These are phyloP conservation scores for Melanostoma scalare DNA, from an alignment of 2,888 invertebrate species.

Conservation along the genomic window DNA sequence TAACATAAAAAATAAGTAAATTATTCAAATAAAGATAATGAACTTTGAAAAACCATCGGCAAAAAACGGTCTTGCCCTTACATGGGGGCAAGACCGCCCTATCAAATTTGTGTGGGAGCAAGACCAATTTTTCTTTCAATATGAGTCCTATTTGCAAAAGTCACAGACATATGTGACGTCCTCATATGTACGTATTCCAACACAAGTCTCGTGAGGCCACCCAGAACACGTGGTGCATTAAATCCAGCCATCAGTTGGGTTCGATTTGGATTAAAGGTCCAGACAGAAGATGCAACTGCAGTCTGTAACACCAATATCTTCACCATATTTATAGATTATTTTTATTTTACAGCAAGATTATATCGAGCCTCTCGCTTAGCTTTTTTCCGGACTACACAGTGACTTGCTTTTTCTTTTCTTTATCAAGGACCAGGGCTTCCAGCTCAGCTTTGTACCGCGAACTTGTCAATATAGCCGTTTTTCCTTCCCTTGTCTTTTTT, in stretches of 20 bases:
- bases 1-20: no score
- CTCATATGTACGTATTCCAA: no score
- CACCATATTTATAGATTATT: no score
- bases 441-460: background rate
- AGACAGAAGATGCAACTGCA: background rate
- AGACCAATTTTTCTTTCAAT: background rate
- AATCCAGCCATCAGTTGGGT: no score
- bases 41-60: no score
- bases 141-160: background rate
- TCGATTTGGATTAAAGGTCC: no score
- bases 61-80: no score
- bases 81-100: no score
- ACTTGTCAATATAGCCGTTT: background rate
- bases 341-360: background rate
- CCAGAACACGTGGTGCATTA: no score
- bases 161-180: constrained; percentile 1
- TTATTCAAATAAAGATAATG: no score
- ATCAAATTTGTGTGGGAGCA: background rate
- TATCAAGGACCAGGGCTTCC: background rate
- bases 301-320: background rate
- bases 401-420: background rate
- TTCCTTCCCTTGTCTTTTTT: background rate
- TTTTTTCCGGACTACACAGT: background rate
- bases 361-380: background rate
- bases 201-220: no score